phyloP scores from a whole-genome alignment of 2,113 vertebrate genomes.

The Solea senegalensis region DNA sequence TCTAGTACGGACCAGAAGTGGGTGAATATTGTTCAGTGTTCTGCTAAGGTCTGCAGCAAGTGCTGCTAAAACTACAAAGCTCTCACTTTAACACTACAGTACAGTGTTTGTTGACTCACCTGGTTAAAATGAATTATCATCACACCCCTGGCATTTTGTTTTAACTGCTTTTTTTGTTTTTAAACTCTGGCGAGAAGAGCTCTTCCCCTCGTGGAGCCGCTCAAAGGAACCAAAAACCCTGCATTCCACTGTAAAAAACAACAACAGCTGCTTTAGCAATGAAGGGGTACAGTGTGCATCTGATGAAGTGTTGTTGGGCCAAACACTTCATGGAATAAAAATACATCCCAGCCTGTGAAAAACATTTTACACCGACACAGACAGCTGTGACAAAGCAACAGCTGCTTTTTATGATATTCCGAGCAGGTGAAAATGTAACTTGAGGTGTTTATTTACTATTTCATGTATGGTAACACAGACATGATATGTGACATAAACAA shows the following conservation, averaged over 20 bases:
- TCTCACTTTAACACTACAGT: neutral
- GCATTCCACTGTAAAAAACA: neutral
- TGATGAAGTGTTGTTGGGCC: neutral
- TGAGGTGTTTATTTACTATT: neutral
- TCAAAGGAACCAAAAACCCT: neutral
- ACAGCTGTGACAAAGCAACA: neutral
- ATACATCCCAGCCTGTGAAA: neutral
- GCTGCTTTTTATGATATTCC: neutral
- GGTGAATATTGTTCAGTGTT: conserved; percentile 14
- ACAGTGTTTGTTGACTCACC: neutral
- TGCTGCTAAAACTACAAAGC: neutral
- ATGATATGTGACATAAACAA: neutral
- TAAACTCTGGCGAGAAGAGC: neutral
- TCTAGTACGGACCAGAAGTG: conserved; percentile 16
- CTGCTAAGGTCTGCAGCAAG: neutral
- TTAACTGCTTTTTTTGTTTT: no score
- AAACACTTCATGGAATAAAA: neutral
- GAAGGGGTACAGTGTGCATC: neutral
- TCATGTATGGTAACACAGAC: neutral
- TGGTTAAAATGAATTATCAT: conserved; percentile 3
- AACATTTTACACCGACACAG: neutral
- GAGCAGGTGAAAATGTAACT: neutral
- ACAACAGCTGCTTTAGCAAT: neutral
- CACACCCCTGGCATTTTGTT: neutral
- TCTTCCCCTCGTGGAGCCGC: neutral